A percentile compares a stretch with the other conserved stretches of the same genome.
These are phyloP conservation scores for Aurelia sp. DNA, from an alignment of 30 jellyfish, hydroid and myxozoan genomes.

Conservation along the genomic window DNA sequence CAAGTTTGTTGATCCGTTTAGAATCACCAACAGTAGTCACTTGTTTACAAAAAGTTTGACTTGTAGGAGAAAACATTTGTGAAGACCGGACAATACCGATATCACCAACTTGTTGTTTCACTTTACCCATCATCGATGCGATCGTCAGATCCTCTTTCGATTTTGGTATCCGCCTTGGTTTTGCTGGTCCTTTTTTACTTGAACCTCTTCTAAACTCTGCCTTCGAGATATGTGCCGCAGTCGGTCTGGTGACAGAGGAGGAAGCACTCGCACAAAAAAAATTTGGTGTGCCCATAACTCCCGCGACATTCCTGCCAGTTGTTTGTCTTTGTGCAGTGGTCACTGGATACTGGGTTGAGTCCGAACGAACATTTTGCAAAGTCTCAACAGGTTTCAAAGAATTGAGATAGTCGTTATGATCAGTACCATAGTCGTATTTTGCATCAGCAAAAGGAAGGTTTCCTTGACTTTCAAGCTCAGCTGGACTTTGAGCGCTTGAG, in stretches of 20 bases:
- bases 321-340: background rate
- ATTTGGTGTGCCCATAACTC: background rate
- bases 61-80: slow-evolving; percentile 43
- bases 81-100: slow-evolving; percentile 39
- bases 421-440: background rate
- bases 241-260: background rate
- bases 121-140: slow-evolving; percentile 66
- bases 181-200: slow-evolving; percentile 8
- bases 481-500: too few species aligned
- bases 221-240: background rate
- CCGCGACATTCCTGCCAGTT: background rate
- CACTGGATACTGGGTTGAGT: background rate
- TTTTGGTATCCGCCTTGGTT: slow-evolving; percentile 45
- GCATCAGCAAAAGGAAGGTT: background rate
- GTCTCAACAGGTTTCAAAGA: background rate
- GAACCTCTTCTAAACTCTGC: background rate
- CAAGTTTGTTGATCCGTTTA: background rate
- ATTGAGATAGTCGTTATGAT: background rate
- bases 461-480: too few species aligned
- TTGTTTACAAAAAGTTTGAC: slow-evolving; percentile 13
- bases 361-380: background rate
- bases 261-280: background rate
- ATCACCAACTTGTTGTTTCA: slow-evolving; percentile 61
- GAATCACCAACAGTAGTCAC: background rate
- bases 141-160: slow-evolving; percentile 42